Conservation (phyloP, 2,888 invertebrate genomes). For the Crossocerus cetratus region DNA sequence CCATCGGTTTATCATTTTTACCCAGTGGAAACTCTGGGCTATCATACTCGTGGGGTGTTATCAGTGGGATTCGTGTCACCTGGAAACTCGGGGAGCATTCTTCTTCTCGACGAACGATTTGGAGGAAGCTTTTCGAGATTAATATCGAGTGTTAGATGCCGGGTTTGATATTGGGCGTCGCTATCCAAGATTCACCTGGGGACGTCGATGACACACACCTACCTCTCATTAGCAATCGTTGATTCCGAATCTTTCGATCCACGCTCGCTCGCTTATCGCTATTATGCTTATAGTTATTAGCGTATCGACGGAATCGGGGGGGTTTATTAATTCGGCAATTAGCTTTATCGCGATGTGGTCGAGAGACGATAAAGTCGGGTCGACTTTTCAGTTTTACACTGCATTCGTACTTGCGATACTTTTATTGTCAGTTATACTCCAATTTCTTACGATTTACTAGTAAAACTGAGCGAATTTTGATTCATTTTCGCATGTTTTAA, state of each 20-base stretch:
- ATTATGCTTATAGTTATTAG: slow-evolving; percentile 27
- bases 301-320: neutral
- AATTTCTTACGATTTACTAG: too few relatives aligned
- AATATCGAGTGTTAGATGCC: neutral
- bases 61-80: too few relatives aligned
- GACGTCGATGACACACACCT: slow-evolving; percentile 30
- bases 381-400: neutral
- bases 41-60: too few relatives aligned
- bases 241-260: slow-evolving; percentile 24
- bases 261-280: neutral
- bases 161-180: neutral
- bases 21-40: too few relatives aligned
- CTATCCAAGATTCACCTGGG: slow-evolving; percentile 9
- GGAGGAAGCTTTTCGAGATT: neutral
- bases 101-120: too few relatives aligned
- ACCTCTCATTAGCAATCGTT: slow-evolving; percentile 33
- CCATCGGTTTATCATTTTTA: too few relatives aligned
- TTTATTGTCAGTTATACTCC: too few relatives aligned
- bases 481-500: too few relatives aligned
- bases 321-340: slow-evolving; percentile 21
- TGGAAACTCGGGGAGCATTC: too few relatives aligned
- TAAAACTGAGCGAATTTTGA: too few relatives aligned
- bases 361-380: neutral
- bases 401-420: too few relatives aligned
- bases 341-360: slow-evolving; percentile 12